A percentile compares a stretch with the other conserved stretches of the same genome.
Evolutionary conservation across 1,140 invertebrate genomes (phyloP).

Genomic region (Bradysia coprophila): DNA sequence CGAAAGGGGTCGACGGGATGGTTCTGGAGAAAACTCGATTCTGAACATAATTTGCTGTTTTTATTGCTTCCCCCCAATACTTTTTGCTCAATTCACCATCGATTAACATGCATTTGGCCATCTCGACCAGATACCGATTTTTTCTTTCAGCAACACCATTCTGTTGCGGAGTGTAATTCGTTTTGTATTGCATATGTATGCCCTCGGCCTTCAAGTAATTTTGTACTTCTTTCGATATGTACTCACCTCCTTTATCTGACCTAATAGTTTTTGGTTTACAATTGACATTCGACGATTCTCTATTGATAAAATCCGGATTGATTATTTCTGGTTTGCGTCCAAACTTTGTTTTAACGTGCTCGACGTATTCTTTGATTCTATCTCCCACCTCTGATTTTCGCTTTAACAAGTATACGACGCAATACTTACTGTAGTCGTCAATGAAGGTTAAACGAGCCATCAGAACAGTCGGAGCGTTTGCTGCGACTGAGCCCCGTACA

Average conservation of each 20-base stretch:
- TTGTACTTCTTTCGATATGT: slow-evolving; percentile 4
- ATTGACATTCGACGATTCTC: too few relatives aligned
- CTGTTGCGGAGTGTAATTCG: slow-evolving; percentile 15
- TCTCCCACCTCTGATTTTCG: too few relatives aligned
- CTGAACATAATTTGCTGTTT: slow-evolving; percentile 17
- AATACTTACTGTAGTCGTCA: too few relatives aligned
- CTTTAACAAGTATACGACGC: too few relatives aligned
- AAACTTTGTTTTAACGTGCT: too few relatives aligned
- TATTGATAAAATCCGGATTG: too few relatives aligned
- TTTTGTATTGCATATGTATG: slow-evolving; percentile 10
- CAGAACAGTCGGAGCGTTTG: too few relatives aligned
- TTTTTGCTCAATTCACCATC: slow-evolving; percentile 11
- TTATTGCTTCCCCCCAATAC: slow-evolving; percentile 24
- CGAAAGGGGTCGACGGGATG: slow-evolving; percentile 12
- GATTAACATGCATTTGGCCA: slow-evolving; percentile 16
- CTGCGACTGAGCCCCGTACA: too few relatives aligned
- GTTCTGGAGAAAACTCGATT: slow-evolving; percentile 18
- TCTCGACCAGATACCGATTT: slow-evolving; percentile 8
- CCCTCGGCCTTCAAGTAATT: slow-evolving; percentile 4
- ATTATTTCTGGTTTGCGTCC: too few relatives aligned
- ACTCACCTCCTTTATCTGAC: slow-evolving; percentile 6
- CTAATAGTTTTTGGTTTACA: slow-evolving; percentile 4
- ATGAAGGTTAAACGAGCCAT: too few relatives aligned
- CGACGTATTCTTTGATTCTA: too few relatives aligned
- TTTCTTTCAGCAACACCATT: slow-evolving; percentile 7